These are phyloP conservation scores for Drosophila aldrichi DNA, from an alignment of 2,888 invertebrate species.

Conservation along the genomic window DNA sequence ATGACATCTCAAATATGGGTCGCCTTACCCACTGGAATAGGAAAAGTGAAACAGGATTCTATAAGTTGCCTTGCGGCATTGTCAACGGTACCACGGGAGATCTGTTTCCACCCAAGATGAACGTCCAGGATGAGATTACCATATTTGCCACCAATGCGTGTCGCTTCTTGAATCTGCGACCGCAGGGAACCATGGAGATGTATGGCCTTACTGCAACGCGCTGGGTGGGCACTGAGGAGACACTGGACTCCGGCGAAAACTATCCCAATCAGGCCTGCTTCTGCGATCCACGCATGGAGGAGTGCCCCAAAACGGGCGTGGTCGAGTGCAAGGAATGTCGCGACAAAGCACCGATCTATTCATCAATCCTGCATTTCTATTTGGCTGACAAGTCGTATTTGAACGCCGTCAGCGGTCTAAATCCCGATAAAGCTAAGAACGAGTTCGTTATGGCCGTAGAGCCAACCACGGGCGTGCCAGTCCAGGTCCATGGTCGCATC, in stretches of 20 bases:
- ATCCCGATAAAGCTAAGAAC: conserved; percentile 88
- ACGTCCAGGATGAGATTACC: conserved; percentile 86
- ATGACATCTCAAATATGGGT: conserved; percentile 89
- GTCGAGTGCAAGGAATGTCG: conserved; percentile 91
- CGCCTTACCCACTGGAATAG: conserved; percentile 90
- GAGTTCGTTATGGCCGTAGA: conserved; percentile 90
- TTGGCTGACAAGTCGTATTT: conserved; percentile 89
- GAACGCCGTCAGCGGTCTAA: conserved; percentile 88
- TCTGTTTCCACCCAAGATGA: conserved; percentile 89
- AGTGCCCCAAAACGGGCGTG: conserved; percentile 87
- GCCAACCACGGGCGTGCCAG: conserved; percentile 92
- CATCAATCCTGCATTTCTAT: conserved; percentile 93
- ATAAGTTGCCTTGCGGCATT: conserved; percentile 88
- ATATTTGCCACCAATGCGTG: conserved; percentile 93
- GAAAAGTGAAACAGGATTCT: conserved; percentile 86
- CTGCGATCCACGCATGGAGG: conserved; percentile 86
- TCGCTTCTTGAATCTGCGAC: conserved; percentile 87
- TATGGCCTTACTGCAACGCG: conserved; percentile 77
- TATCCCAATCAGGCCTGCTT: conserved; percentile 89
- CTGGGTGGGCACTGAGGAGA: conserved; percentile 87
- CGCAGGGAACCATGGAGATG: conserved; percentile 58
- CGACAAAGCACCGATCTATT: conserved; percentile 92
- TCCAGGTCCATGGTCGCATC: conserved; percentile 89
- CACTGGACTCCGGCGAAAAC: conserved; percentile 90
- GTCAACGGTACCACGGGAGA: conserved; percentile 92